These are phyloP conservation scores for Butastur rufipennis DNA, from an alignment of 2,113 vertebrate species.

Conservation along the genomic window DNA sequence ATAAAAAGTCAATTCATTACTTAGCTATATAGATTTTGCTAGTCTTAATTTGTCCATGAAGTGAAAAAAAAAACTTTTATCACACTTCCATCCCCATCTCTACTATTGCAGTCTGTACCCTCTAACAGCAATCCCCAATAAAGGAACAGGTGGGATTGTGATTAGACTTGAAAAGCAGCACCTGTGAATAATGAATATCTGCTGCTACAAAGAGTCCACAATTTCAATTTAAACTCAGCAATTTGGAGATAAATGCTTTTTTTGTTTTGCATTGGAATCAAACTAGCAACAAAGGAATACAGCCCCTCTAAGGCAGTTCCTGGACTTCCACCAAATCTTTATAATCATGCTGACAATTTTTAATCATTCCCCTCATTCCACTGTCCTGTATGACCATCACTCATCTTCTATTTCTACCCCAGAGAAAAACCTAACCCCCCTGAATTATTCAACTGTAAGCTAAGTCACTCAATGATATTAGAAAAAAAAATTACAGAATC, in stretches of 20 bases:
- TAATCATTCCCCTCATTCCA: not conserved
- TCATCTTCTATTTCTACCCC: not conserved
- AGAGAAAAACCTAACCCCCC: not conserved
- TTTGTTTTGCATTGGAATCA: not conserved
- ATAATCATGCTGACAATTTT: not conserved
- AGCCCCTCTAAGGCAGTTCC: not conserved
- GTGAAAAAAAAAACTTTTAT: not conserved
- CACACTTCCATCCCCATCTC: not conserved
- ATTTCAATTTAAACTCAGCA: not conserved
- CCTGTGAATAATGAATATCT: not conserved
- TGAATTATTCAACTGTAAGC: not conserved
- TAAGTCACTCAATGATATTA: not conserved
- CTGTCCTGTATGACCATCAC: not conserved
- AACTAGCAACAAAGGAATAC: not conserved
- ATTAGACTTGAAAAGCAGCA: not conserved
- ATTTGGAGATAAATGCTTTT: not conserved
- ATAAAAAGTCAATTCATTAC: not conserved
- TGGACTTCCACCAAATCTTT: not conserved
- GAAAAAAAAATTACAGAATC: not conserved
- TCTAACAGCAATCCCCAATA: not conserved
- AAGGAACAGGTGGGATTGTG: not conserved
- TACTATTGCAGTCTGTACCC: not conserved
- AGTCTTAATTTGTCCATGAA: not conserved
- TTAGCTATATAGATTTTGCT: not conserved
- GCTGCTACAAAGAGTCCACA: not conserved